Evolutionary conservation across 2,797 vertebrate species (phyloP), one percentile per base, ranked within the genome.

Genomic region (Spizella passerina): DNA sequence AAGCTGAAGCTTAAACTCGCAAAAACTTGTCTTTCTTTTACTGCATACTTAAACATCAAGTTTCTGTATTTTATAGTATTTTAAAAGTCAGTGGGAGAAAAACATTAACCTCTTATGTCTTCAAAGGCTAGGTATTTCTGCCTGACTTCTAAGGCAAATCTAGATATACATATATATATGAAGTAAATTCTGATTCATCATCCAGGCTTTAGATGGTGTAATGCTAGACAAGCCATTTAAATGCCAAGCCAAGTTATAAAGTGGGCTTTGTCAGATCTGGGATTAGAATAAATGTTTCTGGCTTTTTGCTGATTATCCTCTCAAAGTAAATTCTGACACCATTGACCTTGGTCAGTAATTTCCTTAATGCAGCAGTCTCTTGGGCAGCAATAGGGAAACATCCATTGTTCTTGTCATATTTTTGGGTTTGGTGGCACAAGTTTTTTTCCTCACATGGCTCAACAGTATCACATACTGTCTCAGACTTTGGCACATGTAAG

Each of bases 231-330:
- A 57, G 30, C 38, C 44, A 70, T 50, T 73, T 87, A 43, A 85
- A 77, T 68, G 56, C 18, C 53, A 53, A 90, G 39, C 30, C 36
- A 82, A 50, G 49, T 57, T 78, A 78, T 22, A 61, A 70, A 73
- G 53, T 53, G 64, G 41, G 7, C 22, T 73, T n/a, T 93, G 59
- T 92, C 49, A 77, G 24, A 71, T 47, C 52, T 63, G 75, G 57
- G 83, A 84, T 93, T 87, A 85, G 41, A 95, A 64, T 73, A 39
- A 84, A 93, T 50, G 20, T 86, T 86, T 86, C 60, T 96, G 85
- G 3, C 41, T 70, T 82, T 86, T 73, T 90, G 38, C 71, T 90
- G 64, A 80, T 94, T 82, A 29, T 77, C 56, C n/a, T 15, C 23
- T 88, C 73, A 84, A 60, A 93, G 59, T 69, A 72, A 76, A 78